A percentile compares a stretch with the other conserved stretches of the same genome.
Conservation (phyloP, 1,140 invertebrate species). For the Rhynchophorus ferrugineus region DNA sequence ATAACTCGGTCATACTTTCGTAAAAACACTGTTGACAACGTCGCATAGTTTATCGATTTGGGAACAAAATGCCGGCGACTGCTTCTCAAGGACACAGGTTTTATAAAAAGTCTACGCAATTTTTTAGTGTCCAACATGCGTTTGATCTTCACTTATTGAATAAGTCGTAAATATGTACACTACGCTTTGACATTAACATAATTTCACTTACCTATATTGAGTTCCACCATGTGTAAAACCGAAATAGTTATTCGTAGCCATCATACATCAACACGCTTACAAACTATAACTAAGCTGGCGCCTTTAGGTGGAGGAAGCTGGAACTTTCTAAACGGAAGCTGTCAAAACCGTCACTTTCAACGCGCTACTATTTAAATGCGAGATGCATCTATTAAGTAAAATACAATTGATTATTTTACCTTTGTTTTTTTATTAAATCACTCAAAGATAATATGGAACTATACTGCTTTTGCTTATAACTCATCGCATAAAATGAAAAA, state of each 20-base stretch:
- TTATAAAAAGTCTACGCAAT: neutral
- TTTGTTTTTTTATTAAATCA: no score
- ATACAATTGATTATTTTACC: no score
- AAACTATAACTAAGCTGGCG: constrained; percentile 5
- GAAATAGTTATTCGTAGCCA: constrained; percentile 90
- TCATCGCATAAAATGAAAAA: no score
- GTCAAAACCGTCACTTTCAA: no score
- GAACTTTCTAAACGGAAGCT: neutral
- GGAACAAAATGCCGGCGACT: constrained; percentile 13
- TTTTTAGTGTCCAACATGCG: neutral
- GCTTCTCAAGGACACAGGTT: constrained; percentile 16
- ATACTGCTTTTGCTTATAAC: no score
- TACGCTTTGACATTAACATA: neutral
- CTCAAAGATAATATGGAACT: no score
- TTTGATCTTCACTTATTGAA: neutral
- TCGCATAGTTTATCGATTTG: constrained; percentile 6
- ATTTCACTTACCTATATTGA: constrained; percentile 69
- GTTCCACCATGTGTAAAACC: constrained; percentile 85
- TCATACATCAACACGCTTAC: constrained; percentile 39
- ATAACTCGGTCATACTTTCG: no score
- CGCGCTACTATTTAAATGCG: no score
- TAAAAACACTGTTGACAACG: constrained; percentile 8
- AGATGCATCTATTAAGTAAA: no score
- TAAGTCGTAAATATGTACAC: neutral
- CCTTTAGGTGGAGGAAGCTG: neutral